Evolutionary conservation across 1,140 invertebrate genomes (phyloP).

Genomic region (Zaprionus nigranus): DNA sequence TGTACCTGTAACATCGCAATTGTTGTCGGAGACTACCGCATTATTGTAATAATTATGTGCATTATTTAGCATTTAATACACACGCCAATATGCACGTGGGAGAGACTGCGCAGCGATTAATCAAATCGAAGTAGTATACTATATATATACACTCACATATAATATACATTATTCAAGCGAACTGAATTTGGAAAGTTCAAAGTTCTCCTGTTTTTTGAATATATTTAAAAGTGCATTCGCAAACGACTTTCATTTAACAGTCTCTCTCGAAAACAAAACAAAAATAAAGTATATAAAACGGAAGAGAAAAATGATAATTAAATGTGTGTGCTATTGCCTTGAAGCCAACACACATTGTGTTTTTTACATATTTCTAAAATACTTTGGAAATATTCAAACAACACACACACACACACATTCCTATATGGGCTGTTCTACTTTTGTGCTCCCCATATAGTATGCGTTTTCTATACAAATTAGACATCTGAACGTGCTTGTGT

Average conservation of each 20-base stretch:
- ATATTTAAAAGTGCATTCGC: constrained; percentile 7
- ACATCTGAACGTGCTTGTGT: constrained; percentile 22
- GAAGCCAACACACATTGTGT: constrained; percentile 17
- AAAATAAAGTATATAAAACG: background rate
- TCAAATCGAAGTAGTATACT: background rate
- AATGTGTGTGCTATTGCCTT: constrained; percentile 29
- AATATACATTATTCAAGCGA: background rate
- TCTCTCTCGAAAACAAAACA: constrained; percentile 29
- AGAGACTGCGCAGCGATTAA: constrained; percentile 25
- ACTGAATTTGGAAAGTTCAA: constrained; percentile 31
- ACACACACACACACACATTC: constrained; percentile 3
- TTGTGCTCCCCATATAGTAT: constrained; percentile 11
- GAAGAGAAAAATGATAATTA: constrained; percentile 28
- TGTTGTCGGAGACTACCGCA: constrained; percentile 47
- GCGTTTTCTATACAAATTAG: constrained; percentile 58
- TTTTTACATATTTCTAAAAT: constrained; percentile 73
- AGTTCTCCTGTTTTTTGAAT: constrained; percentile 10
- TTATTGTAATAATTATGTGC: constrained; percentile 77
- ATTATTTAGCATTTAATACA: constrained; percentile 70
- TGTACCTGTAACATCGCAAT: constrained; percentile 12
- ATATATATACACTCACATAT: background rate
- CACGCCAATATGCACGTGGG: constrained; percentile 41
- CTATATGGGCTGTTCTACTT: constrained; percentile 50
- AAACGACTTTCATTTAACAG: constrained; percentile 69
- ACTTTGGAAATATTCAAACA: constrained; percentile 57